Percentiles rank a stretch among this genome's conserved stretches.
These are phyloP conservation scores for Eupristina koningsbergeri DNA, from an alignment of 1,140 invertebrate genomes.

Conservation along the genomic window DNA sequence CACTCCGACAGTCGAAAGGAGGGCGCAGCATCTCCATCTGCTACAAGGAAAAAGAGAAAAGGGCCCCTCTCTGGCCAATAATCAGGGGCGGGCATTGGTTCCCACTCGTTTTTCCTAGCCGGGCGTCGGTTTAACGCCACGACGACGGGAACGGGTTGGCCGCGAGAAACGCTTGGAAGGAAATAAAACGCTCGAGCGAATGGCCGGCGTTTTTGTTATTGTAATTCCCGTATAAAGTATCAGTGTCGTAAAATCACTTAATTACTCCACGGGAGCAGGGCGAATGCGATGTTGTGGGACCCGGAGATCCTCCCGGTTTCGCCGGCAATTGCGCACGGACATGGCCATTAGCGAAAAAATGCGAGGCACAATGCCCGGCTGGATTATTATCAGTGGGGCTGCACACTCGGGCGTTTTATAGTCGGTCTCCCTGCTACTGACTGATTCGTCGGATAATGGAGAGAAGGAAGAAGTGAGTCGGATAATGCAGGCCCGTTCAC, in stretches of 20 bases:
- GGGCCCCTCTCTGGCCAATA: too few species aligned
- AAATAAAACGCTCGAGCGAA: neutral
- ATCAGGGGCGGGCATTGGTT: too few species aligned
- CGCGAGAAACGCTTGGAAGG: too few species aligned
- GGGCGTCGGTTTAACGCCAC: too few species aligned
- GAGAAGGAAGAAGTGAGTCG: neutral
- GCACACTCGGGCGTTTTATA: neutral
- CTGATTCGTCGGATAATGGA: conserved; percentile 16
- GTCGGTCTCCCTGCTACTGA: conserved; percentile 5
- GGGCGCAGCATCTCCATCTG: too few species aligned
- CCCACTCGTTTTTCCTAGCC: too few species aligned
- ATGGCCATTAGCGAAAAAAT: neutral
- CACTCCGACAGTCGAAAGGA: too few species aligned
- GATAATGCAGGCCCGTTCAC: neutral
- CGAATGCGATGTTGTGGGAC: neutral
- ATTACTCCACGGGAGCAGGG: neutral
- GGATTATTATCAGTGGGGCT: conserved; percentile 5
- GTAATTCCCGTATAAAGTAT: too few species aligned
- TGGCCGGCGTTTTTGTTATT: neutral
- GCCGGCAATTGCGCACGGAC: neutral
- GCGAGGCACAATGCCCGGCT: neutral
- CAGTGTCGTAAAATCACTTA: neutral
- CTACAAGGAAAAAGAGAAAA: too few species aligned
- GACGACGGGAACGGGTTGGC: too few species aligned
- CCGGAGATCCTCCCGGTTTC: neutral